Base-by-base conservation (phyloP, 2,797 vertebrate species). In the Oreortyx pictus region DNA sequence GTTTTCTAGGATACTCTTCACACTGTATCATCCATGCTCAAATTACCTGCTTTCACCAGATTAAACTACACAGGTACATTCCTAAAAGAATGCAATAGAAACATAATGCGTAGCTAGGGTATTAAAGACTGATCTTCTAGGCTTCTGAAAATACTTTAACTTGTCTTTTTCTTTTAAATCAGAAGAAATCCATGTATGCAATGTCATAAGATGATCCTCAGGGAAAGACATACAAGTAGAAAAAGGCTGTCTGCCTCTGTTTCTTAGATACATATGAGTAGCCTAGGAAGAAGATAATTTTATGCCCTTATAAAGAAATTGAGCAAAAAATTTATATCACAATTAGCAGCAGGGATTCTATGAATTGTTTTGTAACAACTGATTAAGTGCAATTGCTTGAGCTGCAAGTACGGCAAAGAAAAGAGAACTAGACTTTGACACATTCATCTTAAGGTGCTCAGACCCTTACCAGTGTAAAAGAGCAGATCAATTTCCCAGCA, bases 21-120 rank as follows among this genome's bases (percentile, higher is more conserved):
- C 68, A 90, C 46, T 78, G 22, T 88, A 85, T 90, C 80, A 90
- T 71, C 62, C 47, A 24, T 82, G 89, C 80, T 67, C 82, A 95
- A 93, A 95, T 92, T 86, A 88, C 88, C 82, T 80, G 61, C 86
- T 96, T 88, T 71, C 80, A 82, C 4, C n/a, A 94, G 84, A 93
- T 95, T 92, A 88, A 95, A 73, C 47, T 43, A 74, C 82, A 72
- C 74, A 10, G 68, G 24, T 47, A 7, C 37, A 49, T 89, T 95
- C 88, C 81, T 90, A 76, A 93, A 95, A 86, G n/a, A 57, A 39
- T 67, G 60, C 61, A 68, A 87, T 44, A 90, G 88, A 92, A 94
- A 61, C 23, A 78, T 35, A 13, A 33, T 47, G 18, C 68, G 59
- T 6, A 87, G 22, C 22, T 41, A 87, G 24, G 20, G 60, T 59